Conservation (phyloP, 1,140 invertebrate species). For the Drosophila eugracilis region DNA sequence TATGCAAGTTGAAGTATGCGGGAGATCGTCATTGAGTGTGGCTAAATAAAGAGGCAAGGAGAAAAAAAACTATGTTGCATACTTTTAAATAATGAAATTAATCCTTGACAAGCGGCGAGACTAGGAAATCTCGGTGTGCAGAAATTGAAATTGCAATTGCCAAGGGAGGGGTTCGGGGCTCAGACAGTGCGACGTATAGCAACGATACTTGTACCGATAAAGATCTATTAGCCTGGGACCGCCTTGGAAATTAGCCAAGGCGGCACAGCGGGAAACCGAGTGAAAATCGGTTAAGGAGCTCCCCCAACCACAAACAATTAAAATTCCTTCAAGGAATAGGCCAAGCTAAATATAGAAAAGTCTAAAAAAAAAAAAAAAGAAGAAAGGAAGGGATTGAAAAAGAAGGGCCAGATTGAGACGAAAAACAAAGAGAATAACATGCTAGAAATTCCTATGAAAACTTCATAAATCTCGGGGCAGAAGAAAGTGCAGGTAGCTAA, state of each 20-base stretch:
- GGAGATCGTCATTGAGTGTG: slow-evolving; percentile 58
- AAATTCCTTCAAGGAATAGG: slow-evolving; percentile 69
- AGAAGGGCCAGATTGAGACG: not conserved
- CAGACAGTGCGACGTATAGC: too few species aligned
- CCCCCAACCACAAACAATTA: slow-evolving; percentile 63
- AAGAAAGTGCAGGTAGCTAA: slow-evolving; percentile 63
- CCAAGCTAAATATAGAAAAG: slow-evolving; percentile 53
- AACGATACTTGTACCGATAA: slow-evolving; percentile 57
- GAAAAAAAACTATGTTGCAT: slow-evolving; percentile 39
- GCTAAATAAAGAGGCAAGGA: slow-evolving; percentile 22
- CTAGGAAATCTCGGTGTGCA: slow-evolving; percentile 54
- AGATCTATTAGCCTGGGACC: slow-evolving; percentile 67
- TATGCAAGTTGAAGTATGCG: slow-evolving; percentile 70
- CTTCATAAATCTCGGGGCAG: slow-evolving; percentile 47
- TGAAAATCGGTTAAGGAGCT: slow-evolving; percentile 31
- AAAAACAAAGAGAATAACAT: slow-evolving; percentile 17
- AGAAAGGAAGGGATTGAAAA: too few species aligned
- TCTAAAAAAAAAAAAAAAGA: slow-evolving; percentile 25
- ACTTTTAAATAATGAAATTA: slow-evolving; percentile 84
- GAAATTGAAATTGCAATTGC: slow-evolving; percentile 69
- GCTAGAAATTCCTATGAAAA: slow-evolving; percentile 52
- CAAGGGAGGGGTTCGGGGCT: not conserved
- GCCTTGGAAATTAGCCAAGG: slow-evolving; percentile 45
- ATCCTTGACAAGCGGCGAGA: slow-evolving; percentile 81
- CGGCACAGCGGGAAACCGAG: slow-evolving; percentile 51